phyloP scores from a whole-genome alignment of 1,140 invertebrate species.

The Eumaeus atala region DNA sequence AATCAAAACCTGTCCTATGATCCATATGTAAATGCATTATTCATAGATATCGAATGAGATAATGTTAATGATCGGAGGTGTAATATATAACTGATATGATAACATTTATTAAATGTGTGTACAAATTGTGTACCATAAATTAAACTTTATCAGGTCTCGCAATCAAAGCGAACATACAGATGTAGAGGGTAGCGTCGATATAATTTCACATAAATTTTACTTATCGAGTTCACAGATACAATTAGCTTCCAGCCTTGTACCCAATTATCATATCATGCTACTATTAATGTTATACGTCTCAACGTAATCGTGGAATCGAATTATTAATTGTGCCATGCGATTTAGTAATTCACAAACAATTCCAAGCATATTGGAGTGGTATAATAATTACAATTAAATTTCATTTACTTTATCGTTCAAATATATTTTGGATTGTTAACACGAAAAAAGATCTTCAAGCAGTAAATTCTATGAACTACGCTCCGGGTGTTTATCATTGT shows the following conservation, averaged over 20 bases:
- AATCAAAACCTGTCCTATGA: too few species aligned
- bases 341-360: too few species aligned
- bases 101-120: constrained; percentile 2
- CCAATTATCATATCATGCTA: background rate
- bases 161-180: background rate
- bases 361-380: too few species aligned
- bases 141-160: constrained; percentile 1
- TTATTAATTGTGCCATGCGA: constrained; percentile 1
- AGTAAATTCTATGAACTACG: too few species aligned
- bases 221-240: background rate
- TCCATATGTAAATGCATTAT: background rate
- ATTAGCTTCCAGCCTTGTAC: background rate
- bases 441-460: too few species aligned
- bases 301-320: background rate
- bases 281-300: constrained; percentile 2
- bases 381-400: too few species aligned
- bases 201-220: constrained; percentile 7
- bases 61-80: background rate
- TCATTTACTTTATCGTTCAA: too few species aligned
- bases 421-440: too few species aligned
- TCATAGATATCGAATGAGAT: constrained; percentile 2
- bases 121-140: constrained; percentile 6
- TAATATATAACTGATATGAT: background rate
- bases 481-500: too few species aligned
- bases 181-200: background rate